Percentiles rank a stretch among this genome's conserved stretches.
These are phyloP conservation scores for Mesochorus sp. DNA, from an alignment of 2,888 invertebrate species.

Conservation along the genomic window DNA sequence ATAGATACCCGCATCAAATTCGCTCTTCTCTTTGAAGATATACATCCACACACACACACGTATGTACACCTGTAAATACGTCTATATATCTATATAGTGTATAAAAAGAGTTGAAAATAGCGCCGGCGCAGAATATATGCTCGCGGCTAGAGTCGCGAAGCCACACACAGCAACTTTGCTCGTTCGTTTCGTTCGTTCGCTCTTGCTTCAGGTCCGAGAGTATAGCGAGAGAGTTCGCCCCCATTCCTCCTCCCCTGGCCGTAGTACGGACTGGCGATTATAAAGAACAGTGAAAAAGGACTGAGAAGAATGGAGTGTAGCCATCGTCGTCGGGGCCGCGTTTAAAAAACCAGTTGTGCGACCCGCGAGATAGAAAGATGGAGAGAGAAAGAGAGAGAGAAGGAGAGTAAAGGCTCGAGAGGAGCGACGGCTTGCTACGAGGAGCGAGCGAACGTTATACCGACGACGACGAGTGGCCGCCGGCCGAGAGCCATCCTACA, in stretches of 20 bases:
- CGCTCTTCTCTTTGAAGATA: slow-evolving; percentile 2
- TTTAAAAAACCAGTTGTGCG: slow-evolving; percentile 82
- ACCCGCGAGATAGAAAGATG: slow-evolving; percentile 70
- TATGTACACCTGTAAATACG: neutral
- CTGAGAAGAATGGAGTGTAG: slow-evolving; percentile 68
- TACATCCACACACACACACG: neutral
- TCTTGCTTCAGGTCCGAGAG: slow-evolving; percentile 54
- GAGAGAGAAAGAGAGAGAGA: slow-evolving; percentile 44
- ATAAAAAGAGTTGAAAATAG: slow-evolving; percentile 58
- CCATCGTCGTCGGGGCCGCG: slow-evolving; percentile 68
- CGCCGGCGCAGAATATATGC: slow-evolving; percentile 67
- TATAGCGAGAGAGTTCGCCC: slow-evolving; percentile 52
- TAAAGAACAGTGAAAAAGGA: slow-evolving; percentile 80
- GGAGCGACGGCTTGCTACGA: slow-evolving; percentile 47
- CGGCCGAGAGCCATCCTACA: slow-evolving; percentile 63
- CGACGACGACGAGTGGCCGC: slow-evolving; percentile 59
- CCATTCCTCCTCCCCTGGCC: slow-evolving; percentile 27
- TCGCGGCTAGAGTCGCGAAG: slow-evolving; percentile 63
- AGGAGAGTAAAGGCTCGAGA: slow-evolving; percentile 67
- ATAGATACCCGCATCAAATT: slow-evolving; percentile 22
- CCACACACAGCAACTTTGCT: slow-evolving; percentile 33
- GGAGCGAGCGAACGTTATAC: slow-evolving; percentile 39
- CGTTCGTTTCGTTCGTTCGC: slow-evolving; percentile 49
- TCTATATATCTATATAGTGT: slow-evolving; percentile 1
- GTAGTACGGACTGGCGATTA: slow-evolving; percentile 79